Evolutionary conservation across 2,888 invertebrate species (phyloP).

Genomic region (Catocala fraxini): DNA sequence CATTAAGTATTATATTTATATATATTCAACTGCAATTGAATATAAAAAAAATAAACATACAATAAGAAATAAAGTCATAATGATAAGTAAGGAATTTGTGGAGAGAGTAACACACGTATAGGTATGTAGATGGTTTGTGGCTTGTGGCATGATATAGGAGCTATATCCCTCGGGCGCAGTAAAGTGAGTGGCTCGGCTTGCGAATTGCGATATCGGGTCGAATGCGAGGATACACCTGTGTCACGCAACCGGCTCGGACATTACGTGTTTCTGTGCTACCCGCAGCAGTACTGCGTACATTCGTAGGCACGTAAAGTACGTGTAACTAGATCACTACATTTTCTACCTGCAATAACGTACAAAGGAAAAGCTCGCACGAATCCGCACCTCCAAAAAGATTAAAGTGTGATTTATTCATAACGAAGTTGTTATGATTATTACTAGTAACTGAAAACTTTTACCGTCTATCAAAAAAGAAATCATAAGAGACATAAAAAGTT

Average conservation of each 20-base stretch:
- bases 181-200: slow-evolving; percentile 65
- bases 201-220: slow-evolving; percentile 61
- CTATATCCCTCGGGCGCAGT: slow-evolving; percentile 67
- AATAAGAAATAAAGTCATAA: slow-evolving; percentile 31
- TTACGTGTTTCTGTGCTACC: slow-evolving; percentile 29
- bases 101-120: slow-evolving; percentile 15
- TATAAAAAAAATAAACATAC: slow-evolving; percentile 2
- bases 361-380: slow-evolving; percentile 11
- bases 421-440: slow-evolving; percentile 48
- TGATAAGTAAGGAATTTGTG: slow-evolving; percentile 37
- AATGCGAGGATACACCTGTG: slow-evolving; percentile 60
- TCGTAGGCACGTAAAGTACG: no score
- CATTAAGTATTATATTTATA: neutral
- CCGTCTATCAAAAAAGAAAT: slow-evolving; percentile 35
- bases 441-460: slow-evolving; percentile 45
- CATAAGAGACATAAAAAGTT: slow-evolving; percentile 54
- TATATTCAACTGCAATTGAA: neutral
- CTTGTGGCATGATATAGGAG: slow-evolving; percentile 58
- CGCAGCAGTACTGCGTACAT: slow-evolving; percentile 15
- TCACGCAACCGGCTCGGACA: slow-evolving; percentile 51
- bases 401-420: slow-evolving; percentile 50
- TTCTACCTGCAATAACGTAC: neutral
- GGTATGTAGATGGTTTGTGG: slow-evolving; percentile 16
- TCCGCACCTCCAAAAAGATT: slow-evolving; percentile 23
- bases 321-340: slow-evolving; percentile 4